Base-by-base conservation (phyloP, 1,140 invertebrate species). In the Drosophila nigromelanica region DNA sequence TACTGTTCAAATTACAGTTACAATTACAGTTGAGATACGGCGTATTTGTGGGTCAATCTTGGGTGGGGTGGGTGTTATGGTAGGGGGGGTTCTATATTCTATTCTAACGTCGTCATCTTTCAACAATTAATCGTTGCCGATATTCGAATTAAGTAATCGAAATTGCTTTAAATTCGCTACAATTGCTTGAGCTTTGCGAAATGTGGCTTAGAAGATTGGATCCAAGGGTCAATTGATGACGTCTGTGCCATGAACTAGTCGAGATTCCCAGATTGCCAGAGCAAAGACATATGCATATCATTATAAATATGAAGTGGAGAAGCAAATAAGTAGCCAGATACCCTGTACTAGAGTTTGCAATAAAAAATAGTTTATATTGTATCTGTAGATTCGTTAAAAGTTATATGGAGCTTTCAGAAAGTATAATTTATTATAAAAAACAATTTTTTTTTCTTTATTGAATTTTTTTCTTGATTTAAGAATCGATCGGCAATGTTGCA, bases 31-130 rank as follows among this genome's bases (percentile, higher is more conserved):
- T 47, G 27, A 60, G 37, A 14, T 10, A 43, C 10, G 39, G 7
- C 60, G 24, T 43, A 71, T 76, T 63, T 7, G 69, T 78, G 74
- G 75, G 75, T 78, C 75, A 78, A 76, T 42, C 30, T 11, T 35
- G 60, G 58, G 56, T 39, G 73, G 75, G 67, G 40, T 47, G 39
- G 5, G 12, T 33, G 14, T 8, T 33, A 27, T 27, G 12, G n/a
- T 1, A 4, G 30, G 14, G n/a, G n/a, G n/a, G n/a, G n/a, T n/a
- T n/a, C n/a, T n/a, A n/a, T n/a, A n/a, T n/a, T n/a, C n/a, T n/a
- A 52, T 47, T 70, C 52, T 37, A 58, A 50, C 75, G 69, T 54
- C 76, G 76, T 78, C 76, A 78, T 78, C 74, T 42, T 45, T 39
- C 6, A 56, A 24, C 43, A 77, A 77, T 78, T 78, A 78, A 77